Percentiles rank a stretch among this genome's conserved stretches.
These are phyloP conservation scores for Tortricodes alternella DNA, from an alignment of 2,888 invertebrate species.

Conservation along the genomic window DNA sequence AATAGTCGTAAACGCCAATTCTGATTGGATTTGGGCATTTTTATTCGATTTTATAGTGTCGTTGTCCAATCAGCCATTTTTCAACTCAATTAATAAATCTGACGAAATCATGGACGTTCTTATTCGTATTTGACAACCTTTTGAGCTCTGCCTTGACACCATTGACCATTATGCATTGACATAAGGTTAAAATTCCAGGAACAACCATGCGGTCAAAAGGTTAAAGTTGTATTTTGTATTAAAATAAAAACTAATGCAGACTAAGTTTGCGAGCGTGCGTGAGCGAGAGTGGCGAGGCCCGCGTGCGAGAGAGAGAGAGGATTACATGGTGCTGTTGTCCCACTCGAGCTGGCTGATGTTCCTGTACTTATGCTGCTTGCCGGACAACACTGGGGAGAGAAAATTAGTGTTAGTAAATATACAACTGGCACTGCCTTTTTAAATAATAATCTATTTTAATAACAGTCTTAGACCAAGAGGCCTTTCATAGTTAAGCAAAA, in stretches of 20 bases:
- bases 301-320: constrained; percentile 37
- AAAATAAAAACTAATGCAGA: constrained; percentile 13
- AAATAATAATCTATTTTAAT: too few species aligned
- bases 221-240: not conserved
- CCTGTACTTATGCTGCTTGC: constrained; percentile 84
- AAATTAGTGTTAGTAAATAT: too few species aligned
- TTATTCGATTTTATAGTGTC: too few species aligned
- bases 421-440: too few species aligned
- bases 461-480: not conserved
- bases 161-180: not conserved
- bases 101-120: too few species aligned
- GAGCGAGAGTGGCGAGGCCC: constrained; percentile 34
- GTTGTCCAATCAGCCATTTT: not conserved
- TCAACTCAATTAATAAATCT: not conserved
- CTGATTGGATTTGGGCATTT: not conserved
- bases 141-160: not conserved
- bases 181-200: not conserved
- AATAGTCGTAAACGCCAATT: constrained; percentile 10
- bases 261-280: constrained; percentile 3
- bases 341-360: constrained; percentile 90
- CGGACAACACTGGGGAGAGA: constrained; percentile 65
- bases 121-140: too few species aligned
- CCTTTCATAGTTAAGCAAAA: too few species aligned
- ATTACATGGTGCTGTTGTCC: constrained; percentile 91
- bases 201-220: not conserved